These are phyloP conservation scores for Plebejus argus DNA, from an alignment of 2,888 invertebrate species.

Conservation along the genomic window DNA sequence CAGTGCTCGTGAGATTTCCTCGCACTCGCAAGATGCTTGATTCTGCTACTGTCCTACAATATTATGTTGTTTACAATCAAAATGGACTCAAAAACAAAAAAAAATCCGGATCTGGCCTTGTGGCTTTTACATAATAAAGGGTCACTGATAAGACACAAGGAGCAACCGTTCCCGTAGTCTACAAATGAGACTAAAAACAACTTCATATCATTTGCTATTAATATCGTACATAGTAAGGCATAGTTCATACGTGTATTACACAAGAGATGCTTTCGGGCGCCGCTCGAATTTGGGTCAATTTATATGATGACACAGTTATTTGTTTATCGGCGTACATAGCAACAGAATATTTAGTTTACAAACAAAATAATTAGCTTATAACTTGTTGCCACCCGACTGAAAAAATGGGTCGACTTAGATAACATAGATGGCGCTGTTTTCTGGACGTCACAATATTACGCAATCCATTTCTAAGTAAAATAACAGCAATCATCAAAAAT, in stretches of 20 bases:
- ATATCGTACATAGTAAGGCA: conserved; percentile 64
- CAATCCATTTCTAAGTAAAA: background rate
- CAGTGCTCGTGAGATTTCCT: background rate
- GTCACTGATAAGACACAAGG: conserved; percentile 43
- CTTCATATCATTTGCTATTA: conserved; percentile 67
- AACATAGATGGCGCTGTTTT: background rate
- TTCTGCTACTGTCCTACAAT: background rate
- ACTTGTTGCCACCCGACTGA: background rate
- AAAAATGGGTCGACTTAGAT: background rate
- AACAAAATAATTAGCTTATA: background rate
- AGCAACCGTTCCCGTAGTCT: conserved; percentile 49
- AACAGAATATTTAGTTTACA: background rate
- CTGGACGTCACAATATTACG: background rate
- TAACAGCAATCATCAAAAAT: background rate
- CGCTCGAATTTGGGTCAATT: conserved; percentile 19
- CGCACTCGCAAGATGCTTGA: background rate
- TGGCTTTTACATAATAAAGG: conserved; percentile 48
- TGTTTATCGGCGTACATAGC: conserved; percentile 16
- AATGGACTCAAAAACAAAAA: conserved; percentile 27
- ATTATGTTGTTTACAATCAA: background rate
- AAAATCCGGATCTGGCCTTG: conserved; percentile 43
- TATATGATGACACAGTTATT: conserved; percentile 1
- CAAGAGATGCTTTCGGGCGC: conserved; percentile 39
- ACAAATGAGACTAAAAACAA: conserved; percentile 64
- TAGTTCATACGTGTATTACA: conserved; percentile 58